These are phyloP conservation scores for Linnaemya tessellans DNA, from an alignment of 2,888 invertebrate genomes.

Conservation along the genomic window DNA sequence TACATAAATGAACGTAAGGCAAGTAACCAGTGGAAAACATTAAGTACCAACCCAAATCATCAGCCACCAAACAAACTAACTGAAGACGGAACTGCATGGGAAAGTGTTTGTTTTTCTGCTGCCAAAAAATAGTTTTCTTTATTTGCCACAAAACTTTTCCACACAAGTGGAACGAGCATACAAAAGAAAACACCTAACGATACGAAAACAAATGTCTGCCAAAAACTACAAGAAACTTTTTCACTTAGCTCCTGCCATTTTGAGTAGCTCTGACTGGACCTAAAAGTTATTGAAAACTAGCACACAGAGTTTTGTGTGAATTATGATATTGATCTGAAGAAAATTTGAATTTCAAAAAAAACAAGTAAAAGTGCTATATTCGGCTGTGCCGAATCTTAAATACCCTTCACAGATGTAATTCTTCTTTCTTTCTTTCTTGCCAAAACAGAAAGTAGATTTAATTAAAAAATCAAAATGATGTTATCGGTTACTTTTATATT, in stretches of 20 bases:
- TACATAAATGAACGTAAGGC: slow-evolving; percentile 11
- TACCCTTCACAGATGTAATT: too few relatives aligned
- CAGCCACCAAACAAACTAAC: slow-evolving; percentile 1
- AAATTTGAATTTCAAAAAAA: slow-evolving; percentile 32
- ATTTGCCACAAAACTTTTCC: slow-evolving; percentile 28
- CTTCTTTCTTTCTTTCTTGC: too few relatives aligned
- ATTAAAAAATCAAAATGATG: too few relatives aligned
- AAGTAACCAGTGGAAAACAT: slow-evolving; percentile 36
- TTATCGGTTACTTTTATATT: too few relatives aligned
- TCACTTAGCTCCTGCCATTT: slow-evolving; percentile 15
- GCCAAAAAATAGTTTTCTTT: slow-evolving; percentile 34
- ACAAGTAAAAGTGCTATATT: too few relatives aligned
- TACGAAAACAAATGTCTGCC: slow-evolving; percentile 59
- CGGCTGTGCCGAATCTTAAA: too few relatives aligned
- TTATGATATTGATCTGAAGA: slow-evolving; percentile 56
- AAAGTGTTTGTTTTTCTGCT: slow-evolving; percentile 59
- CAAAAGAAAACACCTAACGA: slow-evolving; percentile 11
- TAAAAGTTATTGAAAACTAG: slow-evolving; percentile 26
- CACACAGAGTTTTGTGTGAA: slow-evolving; percentile 36
- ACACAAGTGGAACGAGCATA: neutral
- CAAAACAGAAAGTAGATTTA: too few relatives aligned
- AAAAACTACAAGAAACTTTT: slow-evolving; percentile 51
- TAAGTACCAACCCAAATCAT: slow-evolving; percentile 36
- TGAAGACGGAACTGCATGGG: neutral
- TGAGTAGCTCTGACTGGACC: slow-evolving; percentile 25